Evolutionary conservation across 1,140 invertebrate species (phyloP), one percentile per base, ranked within the genome.

Genomic region (Latrodectus geometricus): DNA sequence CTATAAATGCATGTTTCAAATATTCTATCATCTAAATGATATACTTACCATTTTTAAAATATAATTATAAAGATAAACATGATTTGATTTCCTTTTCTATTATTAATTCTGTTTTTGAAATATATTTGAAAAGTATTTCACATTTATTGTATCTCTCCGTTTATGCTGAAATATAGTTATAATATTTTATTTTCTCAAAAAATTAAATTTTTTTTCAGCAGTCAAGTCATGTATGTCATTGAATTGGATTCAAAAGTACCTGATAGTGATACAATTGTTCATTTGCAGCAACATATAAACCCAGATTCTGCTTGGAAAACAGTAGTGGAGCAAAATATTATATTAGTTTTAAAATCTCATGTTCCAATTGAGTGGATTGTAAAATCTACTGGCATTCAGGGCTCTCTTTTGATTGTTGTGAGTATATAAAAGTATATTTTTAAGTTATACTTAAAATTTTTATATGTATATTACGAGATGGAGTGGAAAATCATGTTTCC

Each of bases 261-360:
- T 20, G 72, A 72, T 49, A 78, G 74, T 78, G 83, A 86, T 72
- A 61, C 76, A n/a, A 48, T 86, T 20, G 49, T 86, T 52, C 74
- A 86, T 15, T 61, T 86, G n/a, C 50, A 78, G 8, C 73, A 52
- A 56, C 54, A 70, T 48, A n/a, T 1, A 48, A 61, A 70, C 52
- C 15, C 68, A n/a, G 74, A 72, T 56, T 56, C 74, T 12, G 20
- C 50, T n/a, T 73, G 68, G 20, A 86, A 70, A 76, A 61, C 56
- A 17, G 9, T 68, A 11, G 68, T 66, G 56, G 65, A 83, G 20
- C 23, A 77, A 35, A 87, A 87, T 75, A 35, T 87, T 12, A 80
- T 78, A 21, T 49, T 87, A 15, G 65, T 87, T 48, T 69, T 87
- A 48, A 87, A 87, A 21, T 80, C 77, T 9, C 85, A 87, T 87